Percentiles rank a stretch among this genome's conserved stretches.
Evolutionary conservation across 2,113 vertebrate species (phyloP).

Genomic region (Cranoglanis bouderius): DNA sequence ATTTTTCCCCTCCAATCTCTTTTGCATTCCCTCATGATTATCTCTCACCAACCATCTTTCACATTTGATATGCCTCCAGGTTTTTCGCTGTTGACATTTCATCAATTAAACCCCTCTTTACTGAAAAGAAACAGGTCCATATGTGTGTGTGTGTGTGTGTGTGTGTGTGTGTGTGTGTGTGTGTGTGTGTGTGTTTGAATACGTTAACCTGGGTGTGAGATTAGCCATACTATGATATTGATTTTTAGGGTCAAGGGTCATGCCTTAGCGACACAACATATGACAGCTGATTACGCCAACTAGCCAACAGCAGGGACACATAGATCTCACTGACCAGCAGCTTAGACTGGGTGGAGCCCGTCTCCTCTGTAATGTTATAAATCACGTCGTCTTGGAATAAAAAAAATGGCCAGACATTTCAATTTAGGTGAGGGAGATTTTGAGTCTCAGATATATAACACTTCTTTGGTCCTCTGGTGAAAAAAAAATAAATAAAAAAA

Average conservation of each 20-base stretch:
- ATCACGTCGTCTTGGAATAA: neutral
- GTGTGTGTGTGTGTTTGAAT: neutral
- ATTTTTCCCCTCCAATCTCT: neutral
- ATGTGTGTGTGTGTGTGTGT: neutral
- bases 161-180: neutral
- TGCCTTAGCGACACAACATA: neutral
- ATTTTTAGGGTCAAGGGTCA: neutral
- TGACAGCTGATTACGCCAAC: neutral
- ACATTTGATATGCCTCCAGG: neutral
- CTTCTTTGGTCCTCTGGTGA: neutral
- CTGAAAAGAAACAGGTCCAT: neutral
- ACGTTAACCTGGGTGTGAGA: neutral
- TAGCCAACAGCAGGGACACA: neutral
- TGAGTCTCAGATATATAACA: conserved; percentile 4
- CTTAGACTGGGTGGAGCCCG: neutral
- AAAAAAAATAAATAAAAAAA: neutral
- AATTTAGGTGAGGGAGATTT: neutral
- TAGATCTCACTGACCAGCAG: neutral
- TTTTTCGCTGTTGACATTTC: neutral
- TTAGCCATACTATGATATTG: neutral
- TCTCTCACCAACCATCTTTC: neutral
- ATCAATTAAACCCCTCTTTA: neutral
- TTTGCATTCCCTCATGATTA: neutral
- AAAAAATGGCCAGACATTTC: neutral
- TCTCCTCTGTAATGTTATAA: neutral